A percentile compares a stretch with the other conserved stretches of the same genome.
Conservation (phyloP, 2,797 vertebrate genomes). For the Nannoperca obscura region DNA sequence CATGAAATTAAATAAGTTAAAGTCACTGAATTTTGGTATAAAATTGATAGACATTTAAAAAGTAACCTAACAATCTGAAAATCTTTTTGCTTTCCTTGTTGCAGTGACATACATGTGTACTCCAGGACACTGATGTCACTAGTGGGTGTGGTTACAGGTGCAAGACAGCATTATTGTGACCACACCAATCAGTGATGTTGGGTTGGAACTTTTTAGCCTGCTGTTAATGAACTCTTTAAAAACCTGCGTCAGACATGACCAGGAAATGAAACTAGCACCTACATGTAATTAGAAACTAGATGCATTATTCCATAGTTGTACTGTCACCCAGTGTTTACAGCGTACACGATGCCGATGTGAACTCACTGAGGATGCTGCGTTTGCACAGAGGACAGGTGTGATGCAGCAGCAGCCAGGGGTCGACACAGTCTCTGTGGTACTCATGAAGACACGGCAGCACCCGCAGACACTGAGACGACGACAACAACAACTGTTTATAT, state of each 20-base stretch:
- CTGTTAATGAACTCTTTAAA: neutral
- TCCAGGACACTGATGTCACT: neutral
- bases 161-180: neutral
- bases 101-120: neutral
- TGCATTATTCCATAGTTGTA: no score
- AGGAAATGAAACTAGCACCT: no score
- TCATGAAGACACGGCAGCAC: conserved; percentile 94
- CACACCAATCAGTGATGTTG: neutral
- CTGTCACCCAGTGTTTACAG: no score
- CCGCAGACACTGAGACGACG: conserved; percentile 88
- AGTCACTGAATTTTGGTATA: neutral
- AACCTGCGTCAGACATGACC: neutral
- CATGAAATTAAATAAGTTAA: neutral
- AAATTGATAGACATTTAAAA: neutral
- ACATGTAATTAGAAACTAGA: no score
- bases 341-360: neutral
- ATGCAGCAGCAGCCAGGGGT: conserved; percentile 94
- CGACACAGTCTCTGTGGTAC: conserved; percentile 94
- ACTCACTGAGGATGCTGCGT: conserved; percentile 91
- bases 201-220: neutral
- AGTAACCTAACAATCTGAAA: neutral
- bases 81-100: neutral
- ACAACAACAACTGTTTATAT: neutral
- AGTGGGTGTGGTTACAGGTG: neutral
- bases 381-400: conserved; percentile 97